Evolutionary conservation across 1,140 invertebrate genomes (phyloP).

Genomic region (Sinonovacula constricta): DNA sequence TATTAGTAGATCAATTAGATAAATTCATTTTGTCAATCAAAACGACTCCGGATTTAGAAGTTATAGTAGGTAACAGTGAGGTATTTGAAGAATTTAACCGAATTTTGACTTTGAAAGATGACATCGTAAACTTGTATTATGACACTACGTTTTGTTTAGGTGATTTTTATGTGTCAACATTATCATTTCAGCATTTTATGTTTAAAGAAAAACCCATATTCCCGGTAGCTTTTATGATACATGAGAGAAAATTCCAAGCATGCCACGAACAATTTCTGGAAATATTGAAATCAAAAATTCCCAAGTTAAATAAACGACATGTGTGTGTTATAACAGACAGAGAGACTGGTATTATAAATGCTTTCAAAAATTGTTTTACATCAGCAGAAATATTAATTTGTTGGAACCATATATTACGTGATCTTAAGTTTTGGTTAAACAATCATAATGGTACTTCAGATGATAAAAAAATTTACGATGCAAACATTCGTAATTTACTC

Average conservation of each 20-base stretch:
- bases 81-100: constrained; percentile 20
- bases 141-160: constrained; percentile 39
- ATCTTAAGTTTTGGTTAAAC: constrained; percentile 25
- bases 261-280: constrained; percentile 34
- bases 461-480: constrained; percentile 12
- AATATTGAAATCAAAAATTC: constrained; percentile 17
- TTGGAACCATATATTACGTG: constrained; percentile 34
- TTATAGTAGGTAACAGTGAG: constrained; percentile 23
- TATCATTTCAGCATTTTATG: constrained; percentile 21
- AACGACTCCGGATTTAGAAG: constrained; percentile 38
- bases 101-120: constrained; percentile 21
- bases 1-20: constrained; percentile 37
- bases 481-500: constrained; percentile 1
- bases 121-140: constrained; percentile 2
- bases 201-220: constrained; percentile 22
- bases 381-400: constrained; percentile 1
- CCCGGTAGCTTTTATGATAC: constrained; percentile 33
- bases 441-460: constrained; percentile 1
- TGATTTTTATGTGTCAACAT: constrained; percentile 34
- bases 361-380: constrained; percentile 7
- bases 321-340: constrained; percentile 13
- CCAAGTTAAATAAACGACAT: background rate
- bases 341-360: constrained; percentile 27
- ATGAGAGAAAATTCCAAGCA: constrained; percentile 29
- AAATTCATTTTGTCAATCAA: constrained; percentile 37